Evolutionary conservation across 2,888 invertebrate genomes (phyloP).

Genomic region (Drosophila borborema): DNA sequence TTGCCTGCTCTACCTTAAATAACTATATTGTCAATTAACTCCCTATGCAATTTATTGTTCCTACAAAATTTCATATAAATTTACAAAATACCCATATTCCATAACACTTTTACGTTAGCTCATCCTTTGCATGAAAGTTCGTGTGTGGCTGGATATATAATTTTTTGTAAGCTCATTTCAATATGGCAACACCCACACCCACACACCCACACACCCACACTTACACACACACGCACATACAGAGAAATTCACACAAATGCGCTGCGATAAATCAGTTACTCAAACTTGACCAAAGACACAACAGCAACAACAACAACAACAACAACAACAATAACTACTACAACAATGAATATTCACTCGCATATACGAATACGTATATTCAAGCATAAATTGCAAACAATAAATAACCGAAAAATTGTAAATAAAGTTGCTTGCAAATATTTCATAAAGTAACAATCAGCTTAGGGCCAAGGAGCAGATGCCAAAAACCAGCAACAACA

Average conservation of each 20-base stretch:
- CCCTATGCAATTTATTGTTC: background rate
- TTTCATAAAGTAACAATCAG: constrained; percentile 80
- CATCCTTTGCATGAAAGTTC: background rate
- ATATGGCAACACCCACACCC: constrained; percentile 40
- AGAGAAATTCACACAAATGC: constrained; percentile 11
- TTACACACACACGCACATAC: background rate
- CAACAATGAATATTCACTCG: constrained; percentile 21
- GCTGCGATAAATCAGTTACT: constrained; percentile 68
- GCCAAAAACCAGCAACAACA: constrained; percentile 66
- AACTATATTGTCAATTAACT: background rate
- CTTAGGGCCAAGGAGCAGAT: constrained; percentile 79
- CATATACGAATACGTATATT: constrained; percentile 42
- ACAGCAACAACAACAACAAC: constrained; percentile 7
- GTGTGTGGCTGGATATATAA: constrained; percentile 5
- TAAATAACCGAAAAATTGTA: constrained; percentile 83
- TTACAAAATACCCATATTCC: constrained; percentile 7
- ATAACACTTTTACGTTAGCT: background rate
- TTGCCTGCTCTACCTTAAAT: no score
- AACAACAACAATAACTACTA: constrained; percentile 14
- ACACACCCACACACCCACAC: constrained; percentile 6
- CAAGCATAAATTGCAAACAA: constrained; percentile 81
- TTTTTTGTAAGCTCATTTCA: constrained; percentile 35
- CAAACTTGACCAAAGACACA: constrained; percentile 75
- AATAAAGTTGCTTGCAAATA: constrained; percentile 82
- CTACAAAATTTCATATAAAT: background rate